Evolutionary conservation across 2,113 vertebrate genomes (phyloP).

Genomic region (Mionectes macconnelli): DNA sequence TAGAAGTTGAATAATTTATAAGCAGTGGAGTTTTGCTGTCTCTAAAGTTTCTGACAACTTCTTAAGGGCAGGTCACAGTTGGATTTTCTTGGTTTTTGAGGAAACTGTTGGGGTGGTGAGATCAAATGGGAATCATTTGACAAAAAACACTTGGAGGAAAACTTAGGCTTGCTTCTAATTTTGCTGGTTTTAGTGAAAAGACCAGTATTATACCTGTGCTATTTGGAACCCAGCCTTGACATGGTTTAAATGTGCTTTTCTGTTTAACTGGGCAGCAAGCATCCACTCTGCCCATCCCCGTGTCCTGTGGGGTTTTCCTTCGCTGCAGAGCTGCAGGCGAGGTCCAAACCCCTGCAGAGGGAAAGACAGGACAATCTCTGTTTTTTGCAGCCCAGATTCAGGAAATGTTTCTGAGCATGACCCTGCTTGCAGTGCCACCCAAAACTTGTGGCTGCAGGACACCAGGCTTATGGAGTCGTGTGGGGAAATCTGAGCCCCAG

Average conservation of each 20-base stretch:
- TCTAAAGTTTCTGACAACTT: slow-evolving; percentile 4
- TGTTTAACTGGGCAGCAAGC: neutral
- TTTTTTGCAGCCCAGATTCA: neutral
- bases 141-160: neutral
- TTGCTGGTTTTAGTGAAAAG: neutral
- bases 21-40: neutral
- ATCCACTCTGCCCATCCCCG: accelerated
- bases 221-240: neutral
- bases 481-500: neutral
- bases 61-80: neutral
- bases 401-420: neutral
- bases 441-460: neutral
- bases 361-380: neutral
- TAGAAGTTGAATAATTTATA: neutral
- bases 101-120: neutral
- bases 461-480: accelerated
- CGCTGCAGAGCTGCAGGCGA: accelerated
- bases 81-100: neutral
- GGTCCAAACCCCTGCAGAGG: neutral
- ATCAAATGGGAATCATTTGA: neutral
- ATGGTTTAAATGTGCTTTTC: neutral
- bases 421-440: neutral
- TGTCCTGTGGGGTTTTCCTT: neutral
- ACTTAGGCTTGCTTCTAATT: neutral
- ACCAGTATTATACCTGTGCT: neutral